These are phyloP conservation scores for Scaptomyza cyrtandrae DNA, from an alignment of 2,888 invertebrate species.

Conservation along the genomic window DNA sequence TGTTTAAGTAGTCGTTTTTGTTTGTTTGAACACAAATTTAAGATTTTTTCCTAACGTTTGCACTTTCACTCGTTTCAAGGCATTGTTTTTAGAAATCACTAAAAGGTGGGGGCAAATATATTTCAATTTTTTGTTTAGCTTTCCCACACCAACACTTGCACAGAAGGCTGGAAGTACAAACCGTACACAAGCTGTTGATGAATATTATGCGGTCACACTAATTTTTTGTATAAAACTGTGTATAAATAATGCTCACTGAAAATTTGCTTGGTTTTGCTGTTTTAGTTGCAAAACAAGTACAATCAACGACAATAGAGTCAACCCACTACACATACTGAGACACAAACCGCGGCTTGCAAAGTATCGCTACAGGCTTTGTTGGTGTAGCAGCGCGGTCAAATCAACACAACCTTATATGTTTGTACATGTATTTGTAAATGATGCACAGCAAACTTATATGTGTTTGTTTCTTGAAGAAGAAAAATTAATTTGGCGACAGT, in stretches of 20 bases:
- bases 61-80: constrained; percentile 61
- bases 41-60: constrained; percentile 33
- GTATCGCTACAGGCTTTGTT: constrained; percentile 59
- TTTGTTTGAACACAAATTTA: constrained; percentile 21
- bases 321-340: constrained; percentile 31
- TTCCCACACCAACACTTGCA: constrained; percentile 37
- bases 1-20: neutral
- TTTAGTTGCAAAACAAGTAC: constrained; percentile 66
- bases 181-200: constrained; percentile 53
- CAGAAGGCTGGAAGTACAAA: constrained; percentile 13
- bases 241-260: constrained; percentile 34
- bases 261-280: constrained; percentile 14
- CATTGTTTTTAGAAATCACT: constrained; percentile 61
- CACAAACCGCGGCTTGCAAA: constrained; percentile 59
- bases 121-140: constrained; percentile 60
- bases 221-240: constrained; percentile 45
- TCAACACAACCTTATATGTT: constrained; percentile 20
- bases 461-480: constrained; percentile 27
- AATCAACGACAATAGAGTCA: constrained; percentile 25
- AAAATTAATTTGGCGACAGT: constrained; percentile 33
- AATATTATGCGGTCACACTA: constrained; percentile 48
- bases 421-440: constrained; percentile 2
- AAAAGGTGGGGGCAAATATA: constrained; percentile 44
- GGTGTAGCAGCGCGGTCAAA: constrained; percentile 49
- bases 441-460: neutral